These are phyloP conservation scores for Bombus breviceps DNA, from an alignment of 1,140 invertebrate species.

Conservation along the genomic window DNA sequence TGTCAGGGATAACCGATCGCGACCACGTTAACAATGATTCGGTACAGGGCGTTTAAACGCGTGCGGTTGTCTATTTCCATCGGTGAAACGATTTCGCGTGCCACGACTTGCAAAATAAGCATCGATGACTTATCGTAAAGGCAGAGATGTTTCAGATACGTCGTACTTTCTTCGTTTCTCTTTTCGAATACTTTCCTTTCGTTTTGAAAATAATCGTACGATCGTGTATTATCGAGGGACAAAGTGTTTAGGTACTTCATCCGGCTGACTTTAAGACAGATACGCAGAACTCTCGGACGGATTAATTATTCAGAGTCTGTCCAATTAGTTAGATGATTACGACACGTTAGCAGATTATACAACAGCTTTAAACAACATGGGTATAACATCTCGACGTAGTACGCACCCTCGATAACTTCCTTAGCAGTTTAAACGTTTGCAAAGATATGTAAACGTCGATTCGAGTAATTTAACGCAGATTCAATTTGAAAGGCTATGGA, in stretches of 20 bases:
- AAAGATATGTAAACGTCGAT: not conserved
- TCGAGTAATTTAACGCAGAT: not conserved
- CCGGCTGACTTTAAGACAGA: conserved; percentile 16
- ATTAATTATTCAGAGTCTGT: conserved; percentile 48
- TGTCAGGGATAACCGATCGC: not conserved
- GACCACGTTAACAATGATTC: conserved; percentile 27
- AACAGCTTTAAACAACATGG: conserved; percentile 14
- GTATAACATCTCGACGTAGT: not conserved
- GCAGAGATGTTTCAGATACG: not conserved
- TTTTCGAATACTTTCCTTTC: too few species aligned
- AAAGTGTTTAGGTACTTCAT: not conserved
- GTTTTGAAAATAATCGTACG: too few species aligned
- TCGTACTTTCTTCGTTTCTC: not conserved
- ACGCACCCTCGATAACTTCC: not conserved
- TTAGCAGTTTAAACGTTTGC: not conserved
- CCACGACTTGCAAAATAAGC: not conserved
- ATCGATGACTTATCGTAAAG: not conserved
- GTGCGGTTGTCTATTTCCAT: not conserved
- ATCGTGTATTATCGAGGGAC: not conserved
- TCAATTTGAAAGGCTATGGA: too few species aligned
- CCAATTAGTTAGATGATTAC: conserved; percentile 23
- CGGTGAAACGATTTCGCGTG: not conserved
- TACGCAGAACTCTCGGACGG: conserved; percentile 9
- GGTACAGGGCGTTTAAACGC: not conserved
- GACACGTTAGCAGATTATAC: conserved; percentile 3